Base-by-base conservation (phyloP, 2,888 invertebrate genomes). In the Metopia argyrocephala region DNA sequence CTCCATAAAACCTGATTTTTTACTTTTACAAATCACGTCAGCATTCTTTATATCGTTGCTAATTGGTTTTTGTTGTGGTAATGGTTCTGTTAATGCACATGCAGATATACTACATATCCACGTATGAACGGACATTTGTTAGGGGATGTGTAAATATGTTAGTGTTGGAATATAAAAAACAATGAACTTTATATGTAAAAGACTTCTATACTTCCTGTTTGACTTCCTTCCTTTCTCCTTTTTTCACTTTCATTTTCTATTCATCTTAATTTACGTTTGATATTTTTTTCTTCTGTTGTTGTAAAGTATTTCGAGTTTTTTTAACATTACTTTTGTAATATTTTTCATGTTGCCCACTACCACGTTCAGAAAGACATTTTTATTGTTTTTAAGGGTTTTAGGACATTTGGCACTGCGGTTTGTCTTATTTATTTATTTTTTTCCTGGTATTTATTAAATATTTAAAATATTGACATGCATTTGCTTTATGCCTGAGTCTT, bases 121-220 rank as follows among this genome's bases (percentile, higher is more conserved):
- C n/a, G n/a, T n/a, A n/a, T n/a, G n/a, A n/a, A n/a, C n/a, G n/a
- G n/a, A n/a, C n/a, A n/a, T n/a, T n/a, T n/a, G n/a, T n/a, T n/a
- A n/a, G n/a, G n/a, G n/a, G n/a, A n/a, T 27, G 7, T 54, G 45
- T 38, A 25, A 56, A 57, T 70, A 56, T 64, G 61, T 38, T 70
- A 78, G 78, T 81, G 81, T 78, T 81, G 74, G 78, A 78, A 78
- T 75, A 78, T 56, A 61, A 69, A 81, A 81, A 81, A 71, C 81
- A 81, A 78, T 78, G 74, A 81, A 81, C 81, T 81, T 81, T 78
- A 61, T 76, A 54, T 69, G 65, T 66, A 56, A 50, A 66, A 66
- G 46, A 69, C 46, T 62, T 52, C 28, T 65, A 48, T 48, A 4
- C 27, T 71, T 65, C 15, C 23, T 54, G 12, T 28, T 27, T 52